Evolutionary conservation across 2,797 vertebrate genomes (phyloP).

Genomic region (Thaleichthys pacificus): DNA sequence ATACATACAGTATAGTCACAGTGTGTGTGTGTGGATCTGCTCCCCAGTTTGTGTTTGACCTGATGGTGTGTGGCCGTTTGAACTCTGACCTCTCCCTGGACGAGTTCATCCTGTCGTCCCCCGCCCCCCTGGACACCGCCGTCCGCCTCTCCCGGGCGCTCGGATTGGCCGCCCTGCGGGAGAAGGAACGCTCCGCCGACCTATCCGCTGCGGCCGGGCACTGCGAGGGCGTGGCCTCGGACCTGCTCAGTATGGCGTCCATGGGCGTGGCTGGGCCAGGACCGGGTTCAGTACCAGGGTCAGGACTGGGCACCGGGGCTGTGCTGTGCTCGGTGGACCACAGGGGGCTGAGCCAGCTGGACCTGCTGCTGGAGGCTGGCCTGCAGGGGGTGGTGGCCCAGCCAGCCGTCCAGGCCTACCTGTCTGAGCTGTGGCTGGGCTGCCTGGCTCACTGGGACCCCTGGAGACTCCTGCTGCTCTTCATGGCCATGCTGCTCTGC

Average conservation of each 20-base stretch:
- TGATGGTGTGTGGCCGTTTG: conserved; percentile 66
- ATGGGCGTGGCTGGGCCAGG: conserved; percentile 21
- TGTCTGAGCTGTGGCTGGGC: conserved; percentile 65
- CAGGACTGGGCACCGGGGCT: conserved; percentile 23
- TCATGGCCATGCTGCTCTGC: conserved; percentile 57
- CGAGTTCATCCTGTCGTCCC: conserved; percentile 59
- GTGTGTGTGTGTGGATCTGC: not conserved
- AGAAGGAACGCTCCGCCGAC: conserved; percentile 59
- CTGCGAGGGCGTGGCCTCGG: conserved; percentile 60
- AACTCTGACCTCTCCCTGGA: conserved; percentile 56
- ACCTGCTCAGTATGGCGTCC: conserved; percentile 58
- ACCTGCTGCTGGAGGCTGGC: conserved; percentile 60
- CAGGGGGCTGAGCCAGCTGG: conserved; percentile 51
- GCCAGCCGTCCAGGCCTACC: conserved; percentile 64
- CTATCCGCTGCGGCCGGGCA: conserved; percentile 55
- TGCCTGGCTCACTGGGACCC: conserved; percentile 50
- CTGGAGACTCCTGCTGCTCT: conserved; percentile 60
- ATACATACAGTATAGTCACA: not conserved
- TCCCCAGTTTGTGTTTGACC: conserved; percentile 60
- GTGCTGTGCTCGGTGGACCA: conserved; percentile 59
- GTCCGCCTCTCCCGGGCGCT: conserved; percentile 63
- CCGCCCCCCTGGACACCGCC: conserved; percentile 58
- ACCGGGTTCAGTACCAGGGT: too few species aligned
- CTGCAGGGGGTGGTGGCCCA: conserved; percentile 63
- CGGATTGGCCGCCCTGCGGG: conserved; percentile 49